Evolutionary conservation across 2,888 invertebrate species (phyloP).

Genomic region (Dynastes grantii): DNA sequence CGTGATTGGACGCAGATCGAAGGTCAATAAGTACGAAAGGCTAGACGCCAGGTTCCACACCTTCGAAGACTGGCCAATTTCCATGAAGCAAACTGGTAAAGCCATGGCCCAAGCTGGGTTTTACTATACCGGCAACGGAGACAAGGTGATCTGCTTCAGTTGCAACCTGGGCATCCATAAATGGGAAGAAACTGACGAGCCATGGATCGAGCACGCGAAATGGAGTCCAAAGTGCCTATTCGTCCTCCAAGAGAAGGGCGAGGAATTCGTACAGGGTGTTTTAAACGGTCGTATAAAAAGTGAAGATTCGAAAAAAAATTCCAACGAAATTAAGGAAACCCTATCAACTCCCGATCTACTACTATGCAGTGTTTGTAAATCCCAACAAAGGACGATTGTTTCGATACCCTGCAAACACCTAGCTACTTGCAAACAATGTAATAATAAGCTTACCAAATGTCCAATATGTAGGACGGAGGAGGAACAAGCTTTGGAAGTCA

Average conservation of each 20-base stretch:
- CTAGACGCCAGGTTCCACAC: conserved; percentile 80
- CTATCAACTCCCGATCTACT: neutral
- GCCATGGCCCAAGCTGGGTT: conserved; percentile 92
- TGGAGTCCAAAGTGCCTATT: conserved; percentile 94
- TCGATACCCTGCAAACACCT: conserved; percentile 95
- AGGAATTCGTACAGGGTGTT: conserved; percentile 76
- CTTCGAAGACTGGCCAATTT: conserved; percentile 87
- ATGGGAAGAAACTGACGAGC: conserved; percentile 93
- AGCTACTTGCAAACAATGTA: conserved; percentile 89
- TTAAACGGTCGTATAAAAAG: neutral
- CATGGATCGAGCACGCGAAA: conserved; percentile 95
- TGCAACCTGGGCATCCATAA: conserved; percentile 95
- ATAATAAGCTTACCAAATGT: conserved; percentile 85
- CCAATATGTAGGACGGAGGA: conserved; percentile 82
- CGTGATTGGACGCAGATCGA: neutral
- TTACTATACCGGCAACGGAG: conserved; percentile 90
- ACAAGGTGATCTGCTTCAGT: conserved; percentile 93
- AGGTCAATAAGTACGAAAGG: conserved; percentile 59
- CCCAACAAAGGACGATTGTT: conserved; percentile 85
- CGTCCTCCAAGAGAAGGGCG: conserved; percentile 85
- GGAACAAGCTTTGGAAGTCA: conserved; percentile 3
- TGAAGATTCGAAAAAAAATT: conserved; percentile 37
- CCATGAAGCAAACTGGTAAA: conserved; percentile 85
- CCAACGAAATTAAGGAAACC: neutral
- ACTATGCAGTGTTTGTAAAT: conserved; percentile 91